phyloP scores from a whole-genome alignment of 1,140 invertebrate species.

The Drosophila seguyi region DNA sequence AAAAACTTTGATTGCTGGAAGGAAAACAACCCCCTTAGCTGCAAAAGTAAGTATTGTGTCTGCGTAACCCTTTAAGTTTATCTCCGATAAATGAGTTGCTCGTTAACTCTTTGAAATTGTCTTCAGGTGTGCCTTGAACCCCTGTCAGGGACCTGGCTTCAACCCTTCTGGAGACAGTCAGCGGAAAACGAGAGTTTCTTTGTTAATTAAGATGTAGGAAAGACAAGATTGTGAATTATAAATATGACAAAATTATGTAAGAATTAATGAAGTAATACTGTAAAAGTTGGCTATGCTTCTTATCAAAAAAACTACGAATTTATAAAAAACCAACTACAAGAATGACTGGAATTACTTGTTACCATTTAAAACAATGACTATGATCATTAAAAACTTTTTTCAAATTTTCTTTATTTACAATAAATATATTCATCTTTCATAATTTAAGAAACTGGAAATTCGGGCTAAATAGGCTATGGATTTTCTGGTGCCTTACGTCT shows the following conservation, averaged over 20 bases:
- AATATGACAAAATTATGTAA: not conserved
- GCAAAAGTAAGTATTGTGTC: not conserved
- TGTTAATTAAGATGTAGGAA: slow-evolving; percentile 5
- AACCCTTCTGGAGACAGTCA: slow-evolving; percentile 30
- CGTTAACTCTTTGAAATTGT: slow-evolving; percentile 48
- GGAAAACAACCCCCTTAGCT: slow-evolving; percentile 23
- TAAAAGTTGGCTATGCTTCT: not conserved
- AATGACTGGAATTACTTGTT: not conserved
- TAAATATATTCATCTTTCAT: not conserved
- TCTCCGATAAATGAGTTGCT: slow-evolving; percentile 12
- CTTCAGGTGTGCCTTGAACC: slow-evolving; percentile 16
- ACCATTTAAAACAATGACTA: not conserved
- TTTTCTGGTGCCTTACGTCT: slow-evolving; percentile 17
- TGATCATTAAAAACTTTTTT: too few species aligned
- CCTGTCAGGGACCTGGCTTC: too few species aligned
- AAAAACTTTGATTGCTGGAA: slow-evolving; percentile 59
- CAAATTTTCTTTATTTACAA: too few species aligned
- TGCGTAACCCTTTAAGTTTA: slow-evolving; percentile 37
- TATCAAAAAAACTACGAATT: too few species aligned
- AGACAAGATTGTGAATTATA: not conserved
- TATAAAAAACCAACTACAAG: too few species aligned
- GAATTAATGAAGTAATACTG: not conserved
- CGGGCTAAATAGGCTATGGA: slow-evolving; percentile 29
- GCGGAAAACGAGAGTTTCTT: not conserved
- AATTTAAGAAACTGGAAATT: not conserved